phyloP scores from a whole-genome alignment of 1,140 invertebrate genomes.

The Drosophila mayri region DNA sequence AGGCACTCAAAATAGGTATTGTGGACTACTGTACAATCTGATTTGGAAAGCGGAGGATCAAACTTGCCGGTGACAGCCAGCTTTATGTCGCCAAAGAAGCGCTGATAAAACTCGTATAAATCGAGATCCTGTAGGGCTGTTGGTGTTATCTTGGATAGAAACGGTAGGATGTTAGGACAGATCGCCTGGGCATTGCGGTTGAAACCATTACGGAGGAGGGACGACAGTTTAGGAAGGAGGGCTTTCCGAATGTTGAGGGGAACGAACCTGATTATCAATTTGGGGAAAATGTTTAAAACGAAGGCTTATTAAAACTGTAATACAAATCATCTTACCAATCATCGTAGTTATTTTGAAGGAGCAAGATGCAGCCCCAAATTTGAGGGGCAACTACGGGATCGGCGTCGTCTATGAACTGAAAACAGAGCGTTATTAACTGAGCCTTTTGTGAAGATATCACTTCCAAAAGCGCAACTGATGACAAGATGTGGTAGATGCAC shows the following conservation, averaged over 20 bases:
- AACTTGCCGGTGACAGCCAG: slow-evolving; percentile 33
- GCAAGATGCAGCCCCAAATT: slow-evolving; percentile 88
- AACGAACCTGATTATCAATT: slow-evolving; percentile 87
- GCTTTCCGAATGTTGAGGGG: slow-evolving; percentile 89
- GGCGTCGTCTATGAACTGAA: slow-evolving; percentile 90
- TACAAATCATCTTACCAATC: slow-evolving; percentile 63
- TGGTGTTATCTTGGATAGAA: slow-evolving; percentile 88
- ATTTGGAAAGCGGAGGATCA: slow-evolving; percentile 75
- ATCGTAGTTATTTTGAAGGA: slow-evolving; percentile 66
- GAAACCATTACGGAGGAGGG: slow-evolving; percentile 88
- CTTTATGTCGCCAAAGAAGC: slow-evolving; percentile 89
- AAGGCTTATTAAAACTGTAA: too few relatives aligned
- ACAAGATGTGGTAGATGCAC: slow-evolving; percentile 88
- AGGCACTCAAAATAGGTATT: slow-evolving; percentile 90
- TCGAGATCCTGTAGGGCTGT: slow-evolving; percentile 83
- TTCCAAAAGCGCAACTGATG: slow-evolving; percentile 85
- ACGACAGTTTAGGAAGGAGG: slow-evolving; percentile 89
- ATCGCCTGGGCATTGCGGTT: slow-evolving; percentile 90
- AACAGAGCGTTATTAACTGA: slow-evolving; percentile 87
- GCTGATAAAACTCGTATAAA: slow-evolving; percentile 87
- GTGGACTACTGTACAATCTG: slow-evolving; percentile 88
- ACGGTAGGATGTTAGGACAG: slow-evolving; percentile 90
- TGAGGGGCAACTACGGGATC: slow-evolving; percentile 88
- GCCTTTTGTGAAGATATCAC: slow-evolving; percentile 85
- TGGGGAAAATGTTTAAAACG: neutral